Evolutionary conservation across 2,888 invertebrate genomes (phyloP).

Genomic region (Dasysyrphus tricinctus): DNA sequence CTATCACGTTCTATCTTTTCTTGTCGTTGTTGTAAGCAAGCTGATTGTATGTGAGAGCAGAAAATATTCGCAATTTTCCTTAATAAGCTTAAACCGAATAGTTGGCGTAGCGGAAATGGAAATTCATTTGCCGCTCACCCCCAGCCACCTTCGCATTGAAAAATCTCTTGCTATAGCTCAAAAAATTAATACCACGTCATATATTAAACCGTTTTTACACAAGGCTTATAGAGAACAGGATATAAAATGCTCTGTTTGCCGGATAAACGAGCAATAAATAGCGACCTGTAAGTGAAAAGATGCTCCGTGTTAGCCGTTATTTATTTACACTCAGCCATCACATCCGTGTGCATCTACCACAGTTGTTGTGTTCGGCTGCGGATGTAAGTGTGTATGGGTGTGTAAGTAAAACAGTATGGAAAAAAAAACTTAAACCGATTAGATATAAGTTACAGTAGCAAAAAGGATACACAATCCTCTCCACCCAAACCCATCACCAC

Average conservation of each 20-base stretch:
- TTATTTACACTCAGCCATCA: conserved; percentile 50
- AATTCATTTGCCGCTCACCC: neutral
- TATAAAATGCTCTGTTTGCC: conserved; percentile 44
- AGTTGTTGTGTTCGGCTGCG: neutral
- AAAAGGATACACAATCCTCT: conserved; percentile 53
- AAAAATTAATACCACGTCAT: conserved; percentile 74
- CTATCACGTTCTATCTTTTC: conserved; percentile 44
- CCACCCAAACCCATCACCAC: neutral
- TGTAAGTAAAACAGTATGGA: conserved; percentile 4
- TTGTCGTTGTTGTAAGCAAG: neutral
- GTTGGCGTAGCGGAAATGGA: conserved; percentile 47
- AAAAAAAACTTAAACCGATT: conserved; percentile 74
- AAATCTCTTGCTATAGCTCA: conserved; percentile 35
- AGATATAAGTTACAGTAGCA: conserved; percentile 58
- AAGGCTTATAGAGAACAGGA: conserved; percentile 25
- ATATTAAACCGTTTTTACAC: conserved; percentile 59
- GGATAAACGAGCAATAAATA: conserved; percentile 53
- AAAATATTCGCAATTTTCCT: conserved; percentile 68
- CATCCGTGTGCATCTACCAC: conserved; percentile 28
- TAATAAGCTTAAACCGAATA: conserved; percentile 72
- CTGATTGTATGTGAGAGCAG: conserved; percentile 12
- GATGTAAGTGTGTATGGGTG: neutral
- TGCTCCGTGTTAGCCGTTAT: conserved; percentile 66
- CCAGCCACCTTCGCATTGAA: neutral
- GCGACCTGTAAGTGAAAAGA: conserved; percentile 60